These are phyloP conservation scores for Cremastinae sp. DNA, from an alignment of 2,888 invertebrate species.

Conservation along the genomic window DNA sequence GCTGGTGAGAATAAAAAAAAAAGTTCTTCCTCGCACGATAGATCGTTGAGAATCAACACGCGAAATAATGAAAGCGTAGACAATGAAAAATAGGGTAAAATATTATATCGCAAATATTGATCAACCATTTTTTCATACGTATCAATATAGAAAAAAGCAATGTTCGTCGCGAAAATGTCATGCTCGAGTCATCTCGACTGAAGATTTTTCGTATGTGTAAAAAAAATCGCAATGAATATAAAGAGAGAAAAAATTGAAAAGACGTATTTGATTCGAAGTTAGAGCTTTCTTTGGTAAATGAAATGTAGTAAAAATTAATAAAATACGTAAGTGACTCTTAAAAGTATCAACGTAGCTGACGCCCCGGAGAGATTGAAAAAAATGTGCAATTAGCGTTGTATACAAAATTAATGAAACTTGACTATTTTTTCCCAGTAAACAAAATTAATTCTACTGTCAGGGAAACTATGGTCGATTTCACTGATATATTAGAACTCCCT, in stretches of 20 bases:
- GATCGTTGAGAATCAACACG: too few species aligned
- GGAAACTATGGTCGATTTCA: slow-evolving; percentile 37
- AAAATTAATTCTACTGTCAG: slow-evolving; percentile 17
- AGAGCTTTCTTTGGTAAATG: slow-evolving; percentile 41
- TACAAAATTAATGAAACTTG: slow-evolving; percentile 9
- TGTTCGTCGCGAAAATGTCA: too few species aligned
- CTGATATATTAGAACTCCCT: slow-evolving; percentile 11
- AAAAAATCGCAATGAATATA: slow-evolving; percentile 13
- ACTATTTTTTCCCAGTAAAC: not conserved
- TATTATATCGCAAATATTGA: not conserved
- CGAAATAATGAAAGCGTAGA: too few species aligned
- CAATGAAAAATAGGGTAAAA: too few species aligned
- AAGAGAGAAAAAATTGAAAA: not conserved
- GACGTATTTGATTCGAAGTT: slow-evolving; percentile 22
- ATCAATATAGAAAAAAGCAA: not conserved
- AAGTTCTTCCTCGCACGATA: too few species aligned
- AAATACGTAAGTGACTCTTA: slow-evolving; percentile 10
- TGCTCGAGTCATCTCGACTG: not conserved
- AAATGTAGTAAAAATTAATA: slow-evolving; percentile 23
- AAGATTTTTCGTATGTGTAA: slow-evolving; percentile 18
- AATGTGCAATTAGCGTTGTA: slow-evolving; percentile 36
- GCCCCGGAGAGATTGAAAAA: slow-evolving; percentile 3
- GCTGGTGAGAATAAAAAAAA: too few species aligned
- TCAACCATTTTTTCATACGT: too few species aligned
- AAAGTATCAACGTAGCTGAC: slow-evolving; percentile 6